Conservation (phyloP, 2,888 invertebrate species). For the Thymelicus acteon region DNA sequence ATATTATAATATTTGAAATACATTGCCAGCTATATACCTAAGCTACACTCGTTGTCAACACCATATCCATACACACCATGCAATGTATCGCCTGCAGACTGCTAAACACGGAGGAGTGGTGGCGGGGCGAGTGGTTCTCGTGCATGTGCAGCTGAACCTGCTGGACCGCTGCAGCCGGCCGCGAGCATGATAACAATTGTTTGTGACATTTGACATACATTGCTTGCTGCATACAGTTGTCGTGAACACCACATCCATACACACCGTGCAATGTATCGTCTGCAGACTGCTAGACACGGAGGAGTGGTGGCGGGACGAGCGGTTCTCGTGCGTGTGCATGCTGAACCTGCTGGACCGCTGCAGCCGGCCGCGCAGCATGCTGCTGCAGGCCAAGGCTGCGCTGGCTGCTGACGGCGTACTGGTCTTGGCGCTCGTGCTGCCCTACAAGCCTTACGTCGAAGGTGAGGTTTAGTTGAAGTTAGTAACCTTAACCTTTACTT, state of each 20-base stretch:
- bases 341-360: conserved; percentile 98
- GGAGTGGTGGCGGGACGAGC: conserved; percentile 85
- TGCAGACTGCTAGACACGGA: conserved; percentile 89
- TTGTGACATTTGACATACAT: too few relatives aligned
- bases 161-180: conserved; percentile 97
- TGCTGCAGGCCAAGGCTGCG: conserved; percentile 89
- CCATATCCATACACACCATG: too few relatives aligned
- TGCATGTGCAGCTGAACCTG: conserved; percentile 96
- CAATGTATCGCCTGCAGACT: too few relatives aligned
- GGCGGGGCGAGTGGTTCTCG: too few relatives aligned
- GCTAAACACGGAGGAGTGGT: too few relatives aligned
- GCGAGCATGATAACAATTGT: conserved; percentile 51
- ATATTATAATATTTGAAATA: too few relatives aligned
- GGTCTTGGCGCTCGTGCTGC: conserved; percentile 96
- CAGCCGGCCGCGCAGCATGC: conserved; percentile 91
- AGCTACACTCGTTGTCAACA: too few relatives aligned
- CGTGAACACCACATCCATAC: too few relatives aligned
- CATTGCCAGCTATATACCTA: too few relatives aligned
- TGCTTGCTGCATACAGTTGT: too few relatives aligned
- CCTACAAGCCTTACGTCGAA: conserved; percentile 98
- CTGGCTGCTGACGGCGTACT: conserved; percentile 90
- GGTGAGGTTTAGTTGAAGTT: conserved; percentile 72
- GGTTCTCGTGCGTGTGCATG: conserved; percentile 93
- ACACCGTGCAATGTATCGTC: background rate
- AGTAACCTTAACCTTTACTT: too few relatives aligned